Conservation (phyloP, 1,140 invertebrate species). For the Riptortus pedestris region DNA sequence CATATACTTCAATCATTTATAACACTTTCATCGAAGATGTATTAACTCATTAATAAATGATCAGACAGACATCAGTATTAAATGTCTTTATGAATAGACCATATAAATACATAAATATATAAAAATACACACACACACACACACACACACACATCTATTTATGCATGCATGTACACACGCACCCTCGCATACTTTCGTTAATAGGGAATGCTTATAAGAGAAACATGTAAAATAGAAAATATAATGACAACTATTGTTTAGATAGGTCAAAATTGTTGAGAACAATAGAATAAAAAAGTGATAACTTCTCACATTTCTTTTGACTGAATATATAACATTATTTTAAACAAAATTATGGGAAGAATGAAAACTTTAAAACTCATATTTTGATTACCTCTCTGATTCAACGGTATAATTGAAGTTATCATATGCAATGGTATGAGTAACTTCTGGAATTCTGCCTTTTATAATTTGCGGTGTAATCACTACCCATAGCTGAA, state of each 20-base stretch:
- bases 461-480: neutral
- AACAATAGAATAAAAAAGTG: neutral
- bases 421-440: neutral
- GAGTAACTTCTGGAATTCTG: neutral
- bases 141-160: too few species aligned
- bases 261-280: neutral
- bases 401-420: neutral
- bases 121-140: too few species aligned
- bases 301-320: neutral
- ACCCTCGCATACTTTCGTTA: too few species aligned
- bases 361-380: neutral
- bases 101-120: too few species aligned
- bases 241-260: neutral
- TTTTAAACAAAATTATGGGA: neutral
- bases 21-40: too few species aligned
- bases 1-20: too few species aligned
- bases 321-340: neutral
- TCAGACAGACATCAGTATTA: too few species aligned
- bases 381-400: neutral
- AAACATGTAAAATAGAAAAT: neutral
- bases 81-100: too few species aligned
- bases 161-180: too few species aligned
- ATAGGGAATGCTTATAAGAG: neutral
- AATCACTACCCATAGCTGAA: neutral
- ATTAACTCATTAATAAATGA: too few species aligned